Evolutionary conservation across 2,888 invertebrate species (phyloP).

Genomic region (Tiliacea aurago): DNA sequence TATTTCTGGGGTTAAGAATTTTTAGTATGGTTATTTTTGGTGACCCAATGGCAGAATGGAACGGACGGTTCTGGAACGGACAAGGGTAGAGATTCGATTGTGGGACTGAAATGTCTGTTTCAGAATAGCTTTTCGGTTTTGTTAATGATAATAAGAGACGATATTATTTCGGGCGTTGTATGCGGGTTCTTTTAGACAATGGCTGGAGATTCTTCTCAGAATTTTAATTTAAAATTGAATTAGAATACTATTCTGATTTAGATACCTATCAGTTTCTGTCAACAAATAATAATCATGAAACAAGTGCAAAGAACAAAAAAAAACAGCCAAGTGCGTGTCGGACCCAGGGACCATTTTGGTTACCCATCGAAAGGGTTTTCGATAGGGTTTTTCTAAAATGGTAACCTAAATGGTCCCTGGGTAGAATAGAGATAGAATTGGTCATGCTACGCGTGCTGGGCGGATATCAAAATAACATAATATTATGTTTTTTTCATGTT

Average conservation of each 20-base stretch:
- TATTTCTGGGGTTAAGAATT: constrained; percentile 7
- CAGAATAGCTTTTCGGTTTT: constrained; percentile 25
- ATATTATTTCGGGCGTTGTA: not conserved
- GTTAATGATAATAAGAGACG: not conserved
- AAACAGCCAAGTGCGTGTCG: too few relatives aligned
- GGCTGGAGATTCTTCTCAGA: not conserved
- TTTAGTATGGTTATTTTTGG: constrained; percentile 27
- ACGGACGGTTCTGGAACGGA: constrained; percentile 16
- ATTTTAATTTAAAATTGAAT: not conserved
- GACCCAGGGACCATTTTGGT: too few relatives aligned
- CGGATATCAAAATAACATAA: too few relatives aligned
- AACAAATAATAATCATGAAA: too few relatives aligned
- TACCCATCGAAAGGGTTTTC: too few relatives aligned
- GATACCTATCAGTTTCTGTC: not conserved
- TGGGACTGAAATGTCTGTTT: constrained; percentile 16
- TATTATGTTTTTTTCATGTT: too few relatives aligned
- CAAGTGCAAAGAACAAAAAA: too few relatives aligned
- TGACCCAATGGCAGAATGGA: not conserved
- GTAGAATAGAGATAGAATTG: too few relatives aligned
- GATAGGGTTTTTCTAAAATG: too few relatives aligned
- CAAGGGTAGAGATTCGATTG: constrained; percentile 35
- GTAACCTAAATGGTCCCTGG: too few relatives aligned
- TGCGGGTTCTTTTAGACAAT: constrained; percentile 7
- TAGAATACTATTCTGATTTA: not conserved
- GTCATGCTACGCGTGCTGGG: too few relatives aligned